Percentiles rank a stretch among this genome's conserved stretches.
Evolutionary conservation across 2,888 invertebrate genomes (phyloP).

Genomic region (Operophtera brumata): DNA sequence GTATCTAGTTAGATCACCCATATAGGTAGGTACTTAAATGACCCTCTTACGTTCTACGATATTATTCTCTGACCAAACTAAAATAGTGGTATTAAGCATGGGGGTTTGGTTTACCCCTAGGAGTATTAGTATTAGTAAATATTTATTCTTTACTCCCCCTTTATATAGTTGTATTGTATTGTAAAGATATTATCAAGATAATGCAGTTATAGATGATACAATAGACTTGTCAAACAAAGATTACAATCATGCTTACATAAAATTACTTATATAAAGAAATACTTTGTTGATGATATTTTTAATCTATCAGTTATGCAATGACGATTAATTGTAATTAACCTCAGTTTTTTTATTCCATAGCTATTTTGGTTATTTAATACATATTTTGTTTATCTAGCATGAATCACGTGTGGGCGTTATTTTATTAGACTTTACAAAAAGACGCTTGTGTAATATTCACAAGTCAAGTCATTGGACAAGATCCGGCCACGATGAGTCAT

Average conservation of each 20-base stretch:
- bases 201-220: too few relatives aligned
- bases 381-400: background rate
- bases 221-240: slow-evolving; percentile 18
- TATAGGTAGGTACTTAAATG: too few relatives aligned
- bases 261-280: background rate
- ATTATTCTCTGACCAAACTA: too few relatives aligned
- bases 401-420: background rate
- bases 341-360: background rate
- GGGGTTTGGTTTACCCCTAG: too few relatives aligned
- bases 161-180: too few relatives aligned
- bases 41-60: too few relatives aligned
- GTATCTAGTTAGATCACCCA: too few relatives aligned
- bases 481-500: slow-evolving; percentile 13
- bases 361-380: background rate
- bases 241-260: slow-evolving; percentile 10
- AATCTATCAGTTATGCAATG: background rate
- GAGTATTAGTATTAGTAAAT: too few relatives aligned
- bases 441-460: background rate
- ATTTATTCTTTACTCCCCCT: too few relatives aligned
- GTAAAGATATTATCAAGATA: too few relatives aligned
- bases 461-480: background rate
- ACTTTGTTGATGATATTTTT: background rate
- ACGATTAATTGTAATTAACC: background rate
- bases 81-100: too few relatives aligned
- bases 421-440: background rate